Evolutionary conservation across 2,113 vertebrate species (phyloP), one percentile per base, ranked within the genome.

Genomic region (Globicephala melas): DNA sequence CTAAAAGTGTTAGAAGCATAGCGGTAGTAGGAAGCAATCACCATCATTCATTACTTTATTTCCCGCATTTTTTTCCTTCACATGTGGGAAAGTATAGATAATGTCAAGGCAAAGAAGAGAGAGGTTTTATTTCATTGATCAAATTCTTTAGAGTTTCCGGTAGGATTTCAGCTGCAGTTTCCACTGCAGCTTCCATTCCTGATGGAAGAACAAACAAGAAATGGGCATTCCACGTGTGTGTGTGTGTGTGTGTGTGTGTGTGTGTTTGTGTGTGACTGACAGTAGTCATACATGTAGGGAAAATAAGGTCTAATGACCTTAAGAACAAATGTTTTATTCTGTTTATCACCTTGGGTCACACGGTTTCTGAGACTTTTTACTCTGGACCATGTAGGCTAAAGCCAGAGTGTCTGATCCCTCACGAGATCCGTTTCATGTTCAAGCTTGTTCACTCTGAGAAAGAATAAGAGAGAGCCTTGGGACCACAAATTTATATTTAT

Each of bases 401-500:
- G 53, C 13, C 13, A 58, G 44, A 55, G 14, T 21, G 9, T 11
- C 8, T 21, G 15, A 81, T 68, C 2, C 5, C 9, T 89, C 26
- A 44, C 15, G 60, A 94, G 21, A 89, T n/a, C 5, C 31, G 38
- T 74, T 79, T 41, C 62, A 23, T 77, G 8, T 63, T 82, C 62
- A 91, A 47, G 8, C 6, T 96, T 82, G 14, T 83, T 95, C 58
- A 86, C 1, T 79, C 13, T 77, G 47, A 47, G 38, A 62, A 87
- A 95, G n/a, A 93, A 55, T 50, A 63, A 91, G 17, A 74, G 53
- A 96, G 94, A 95, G 4, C 12, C 18, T 83, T 0, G 0, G 18
- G 26, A 79, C 2, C n/a, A 85, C 12, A 83, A 23, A 89, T 90
- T 92, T 55, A n/a, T 83, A 77, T 91, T 80, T 83, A 67, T 79